Conservation (phyloP, 2,113 vertebrate species). For the Nymphicus hollandicus region DNA sequence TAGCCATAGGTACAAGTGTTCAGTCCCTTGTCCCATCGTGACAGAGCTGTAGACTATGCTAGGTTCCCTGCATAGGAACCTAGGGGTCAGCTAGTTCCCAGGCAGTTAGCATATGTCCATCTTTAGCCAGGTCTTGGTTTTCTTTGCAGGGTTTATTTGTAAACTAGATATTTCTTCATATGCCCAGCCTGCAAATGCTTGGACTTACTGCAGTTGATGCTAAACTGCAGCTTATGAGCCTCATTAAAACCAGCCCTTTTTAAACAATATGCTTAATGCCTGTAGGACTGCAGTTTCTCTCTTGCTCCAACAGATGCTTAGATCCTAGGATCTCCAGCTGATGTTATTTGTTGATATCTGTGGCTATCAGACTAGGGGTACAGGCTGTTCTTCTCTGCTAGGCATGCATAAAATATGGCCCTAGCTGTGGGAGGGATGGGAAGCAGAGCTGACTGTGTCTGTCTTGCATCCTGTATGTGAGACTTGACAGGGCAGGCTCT, state of each 20-base stretch:
- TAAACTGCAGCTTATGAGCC: background rate
- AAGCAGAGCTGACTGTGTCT: background rate
- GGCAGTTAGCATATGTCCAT: background rate
- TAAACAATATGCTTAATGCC: background rate
- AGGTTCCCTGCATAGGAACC: background rate
- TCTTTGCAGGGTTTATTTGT: background rate
- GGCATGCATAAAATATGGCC: background rate
- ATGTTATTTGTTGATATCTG: background rate
- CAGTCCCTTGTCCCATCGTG: background rate
- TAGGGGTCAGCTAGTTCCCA: background rate
- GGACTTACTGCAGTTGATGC: background rate
- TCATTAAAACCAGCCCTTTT: background rate
- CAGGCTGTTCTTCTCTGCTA: background rate
- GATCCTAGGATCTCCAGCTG: background rate
- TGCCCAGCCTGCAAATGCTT: background rate
- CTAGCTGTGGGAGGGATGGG: background rate
- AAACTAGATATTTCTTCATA: background rate
- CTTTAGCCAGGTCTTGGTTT: background rate
- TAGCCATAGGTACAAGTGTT: background rate
- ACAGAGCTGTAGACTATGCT: background rate
- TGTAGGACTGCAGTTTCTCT: background rate
- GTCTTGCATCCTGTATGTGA: rapidly evolving
- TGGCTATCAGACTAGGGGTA: background rate
- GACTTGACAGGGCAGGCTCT: background rate
- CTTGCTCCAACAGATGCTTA: background rate